phyloP scores from a whole-genome alignment of 2,113 vertebrate species.

The Plotosus lineatus region DNA sequence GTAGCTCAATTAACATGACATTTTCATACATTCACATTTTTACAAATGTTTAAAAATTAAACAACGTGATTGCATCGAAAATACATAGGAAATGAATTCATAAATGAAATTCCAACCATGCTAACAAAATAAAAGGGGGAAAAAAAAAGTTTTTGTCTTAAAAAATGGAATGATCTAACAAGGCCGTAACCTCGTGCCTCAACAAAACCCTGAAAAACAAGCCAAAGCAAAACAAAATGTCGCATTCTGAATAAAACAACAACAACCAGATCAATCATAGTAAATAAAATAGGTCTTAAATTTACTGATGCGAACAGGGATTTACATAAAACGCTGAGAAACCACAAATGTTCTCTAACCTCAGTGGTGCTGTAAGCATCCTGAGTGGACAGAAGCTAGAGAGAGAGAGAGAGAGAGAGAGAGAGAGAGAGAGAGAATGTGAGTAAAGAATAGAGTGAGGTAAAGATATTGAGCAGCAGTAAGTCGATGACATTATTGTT shows the following conservation, averaged over 20 bases:
- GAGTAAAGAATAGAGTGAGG: slow-evolving; percentile 61
- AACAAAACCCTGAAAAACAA: background rate
- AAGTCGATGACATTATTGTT: slow-evolving; percentile 63
- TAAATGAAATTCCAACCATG: background rate
- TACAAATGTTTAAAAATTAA: background rate
- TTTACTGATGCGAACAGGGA: slow-evolving; percentile 13
- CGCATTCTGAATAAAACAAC: background rate
- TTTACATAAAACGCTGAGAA: slow-evolving; percentile 41
- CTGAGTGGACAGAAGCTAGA: slow-evolving; percentile 91
- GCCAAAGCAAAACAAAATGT: slow-evolving; percentile 7
- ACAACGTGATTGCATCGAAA: background rate
- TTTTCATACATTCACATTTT: background rate
- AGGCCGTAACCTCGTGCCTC: background rate
- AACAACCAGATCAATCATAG: slow-evolving; percentile 15
- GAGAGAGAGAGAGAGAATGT: slow-evolving; percentile 59
- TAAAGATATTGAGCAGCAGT: slow-evolving; percentile 66
- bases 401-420: slow-evolving; percentile 19
- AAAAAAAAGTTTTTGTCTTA: background rate
- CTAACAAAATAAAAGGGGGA: too few species aligned
- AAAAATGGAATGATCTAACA: background rate
- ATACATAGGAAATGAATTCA: background rate
- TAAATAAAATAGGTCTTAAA: slow-evolving; percentile 21
- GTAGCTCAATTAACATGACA: too few species aligned
- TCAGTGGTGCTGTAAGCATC: slow-evolving; percentile 93
- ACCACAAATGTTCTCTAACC: slow-evolving; percentile 81